Evolutionary conservation across 2,888 invertebrate species (phyloP).

Genomic region (Tenthredo scrophulariae): DNA sequence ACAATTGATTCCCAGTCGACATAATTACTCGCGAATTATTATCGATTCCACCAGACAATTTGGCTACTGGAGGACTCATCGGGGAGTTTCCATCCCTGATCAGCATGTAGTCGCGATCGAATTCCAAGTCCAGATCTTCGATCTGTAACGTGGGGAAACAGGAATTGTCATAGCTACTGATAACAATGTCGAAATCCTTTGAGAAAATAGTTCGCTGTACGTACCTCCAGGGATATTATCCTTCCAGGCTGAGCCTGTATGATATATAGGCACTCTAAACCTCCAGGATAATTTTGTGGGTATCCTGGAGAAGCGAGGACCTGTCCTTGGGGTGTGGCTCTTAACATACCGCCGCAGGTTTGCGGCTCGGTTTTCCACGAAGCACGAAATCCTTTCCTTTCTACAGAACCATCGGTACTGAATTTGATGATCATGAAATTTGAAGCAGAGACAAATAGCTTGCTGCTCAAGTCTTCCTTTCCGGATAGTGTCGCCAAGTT

Average conservation of each 20-base stretch:
- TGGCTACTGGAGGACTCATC: conserved; percentile 90
- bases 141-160: conserved; percentile 78
- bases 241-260: conserved; percentile 94
- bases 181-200: neutral
- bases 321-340: conserved; percentile 94
- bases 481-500: conserved; percentile 96
- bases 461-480: conserved; percentile 90
- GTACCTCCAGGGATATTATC: conserved; percentile 93
- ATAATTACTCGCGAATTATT: conserved; percentile 90
- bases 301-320: conserved; percentile 94
- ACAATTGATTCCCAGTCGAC: conserved; percentile 93
- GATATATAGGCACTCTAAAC: conserved; percentile 96
- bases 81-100: conserved; percentile 95
- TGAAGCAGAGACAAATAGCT: conserved; percentile 94
- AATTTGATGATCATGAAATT: conserved; percentile 99
- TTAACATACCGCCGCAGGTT: conserved; percentile 92
- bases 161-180: neutral
- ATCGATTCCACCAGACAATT: conserved; percentile 88
- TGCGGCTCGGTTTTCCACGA: conserved; percentile 98
- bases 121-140: conserved; percentile 91
- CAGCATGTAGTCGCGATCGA: conserved; percentile 91
- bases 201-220: conserved; percentile 26
- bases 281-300: conserved; percentile 95
- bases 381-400: conserved; percentile 94
- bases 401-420: conserved; percentile 95